phyloP scores from a whole-genome alignment of 2,113 vertebrate genomes.

The Sinocyclocheilus anshuiensis region DNA sequence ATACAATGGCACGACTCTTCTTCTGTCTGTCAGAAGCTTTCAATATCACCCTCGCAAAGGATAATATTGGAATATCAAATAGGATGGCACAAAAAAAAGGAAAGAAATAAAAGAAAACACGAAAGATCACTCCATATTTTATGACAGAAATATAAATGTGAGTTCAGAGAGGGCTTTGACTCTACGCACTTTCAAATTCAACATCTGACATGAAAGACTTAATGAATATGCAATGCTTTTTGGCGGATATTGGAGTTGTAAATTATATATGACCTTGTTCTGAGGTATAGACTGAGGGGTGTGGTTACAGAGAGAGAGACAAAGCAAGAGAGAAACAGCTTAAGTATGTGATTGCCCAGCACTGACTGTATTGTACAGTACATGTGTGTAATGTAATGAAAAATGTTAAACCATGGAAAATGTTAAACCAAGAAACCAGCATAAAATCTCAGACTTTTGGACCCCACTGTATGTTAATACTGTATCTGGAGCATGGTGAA shows the following conservation, averaged over 20 bases:
- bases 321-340: background rate
- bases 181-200: slow-evolving; percentile 42
- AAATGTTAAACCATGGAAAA: background rate
- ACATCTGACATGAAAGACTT: slow-evolving; percentile 54
- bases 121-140: slow-evolving; percentile 29
- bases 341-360: background rate
- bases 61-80: slow-evolving; percentile 42
- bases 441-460: background rate
- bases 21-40: slow-evolving; percentile 32
- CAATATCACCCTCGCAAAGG: slow-evolving; percentile 39
- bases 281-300: slow-evolving; percentile 15
- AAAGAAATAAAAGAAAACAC: slow-evolving; percentile 42
- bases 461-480: background rate
- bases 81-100: slow-evolving; percentile 14
- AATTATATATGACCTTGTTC: slow-evolving; percentile 48
- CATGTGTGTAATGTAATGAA: no score
- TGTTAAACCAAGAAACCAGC: background rate
- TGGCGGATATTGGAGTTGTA: slow-evolving; percentile 40
- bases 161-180: slow-evolving; percentile 33
- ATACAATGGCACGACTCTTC: slow-evolving; percentile 26
- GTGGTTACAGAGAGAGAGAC: slow-evolving; percentile 23
- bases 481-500: background rate
- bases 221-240: slow-evolving; percentile 54
- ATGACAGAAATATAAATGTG: slow-evolving; percentile 34
- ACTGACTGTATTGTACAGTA: background rate